These are phyloP conservation scores for Carassius carassius DNA, from an alignment of 2,113 vertebrate genomes.

Conservation along the genomic window DNA sequence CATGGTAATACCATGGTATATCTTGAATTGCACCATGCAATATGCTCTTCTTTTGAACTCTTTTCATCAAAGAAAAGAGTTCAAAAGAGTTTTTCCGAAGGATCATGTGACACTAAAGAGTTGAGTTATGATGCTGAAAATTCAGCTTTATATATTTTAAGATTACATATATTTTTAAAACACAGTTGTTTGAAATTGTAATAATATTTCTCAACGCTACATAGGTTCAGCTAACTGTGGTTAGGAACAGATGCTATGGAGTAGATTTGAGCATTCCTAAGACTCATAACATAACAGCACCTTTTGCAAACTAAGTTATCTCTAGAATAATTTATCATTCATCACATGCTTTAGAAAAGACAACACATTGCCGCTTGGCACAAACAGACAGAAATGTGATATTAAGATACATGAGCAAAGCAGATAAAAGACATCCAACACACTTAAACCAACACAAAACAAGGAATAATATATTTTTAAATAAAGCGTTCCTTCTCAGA, in stretches of 20 bases:
- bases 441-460: conserved; percentile 23
- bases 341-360: conserved; percentile 20
- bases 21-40: too few relatives aligned
- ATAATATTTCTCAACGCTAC: not conserved
- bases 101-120: not conserved
- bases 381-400: conserved; percentile 26
- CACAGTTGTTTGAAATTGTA: not conserved
- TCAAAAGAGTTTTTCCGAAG: too few relatives aligned
- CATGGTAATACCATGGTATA: too few relatives aligned
- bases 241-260: not conserved
- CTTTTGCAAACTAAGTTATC: not conserved
- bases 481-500: not conserved
- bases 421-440: conserved; percentile 21
- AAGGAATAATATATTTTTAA: conserved; percentile 19
- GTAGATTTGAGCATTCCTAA: not conserved
- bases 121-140: not conserved
- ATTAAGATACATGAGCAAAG: conserved; percentile 23
- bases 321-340: conserved; percentile 17
- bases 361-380: not conserved
- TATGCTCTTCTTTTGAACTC: too few relatives aligned
- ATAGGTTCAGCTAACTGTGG: not conserved
- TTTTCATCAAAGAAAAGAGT: too few relatives aligned
- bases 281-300: conserved; percentile 12
- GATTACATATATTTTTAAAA: not conserved
- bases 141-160: not conserved